Evolutionary conservation across 2,113 vertebrate genomes (phyloP).

Genomic region (Nestor notabilis): DNA sequence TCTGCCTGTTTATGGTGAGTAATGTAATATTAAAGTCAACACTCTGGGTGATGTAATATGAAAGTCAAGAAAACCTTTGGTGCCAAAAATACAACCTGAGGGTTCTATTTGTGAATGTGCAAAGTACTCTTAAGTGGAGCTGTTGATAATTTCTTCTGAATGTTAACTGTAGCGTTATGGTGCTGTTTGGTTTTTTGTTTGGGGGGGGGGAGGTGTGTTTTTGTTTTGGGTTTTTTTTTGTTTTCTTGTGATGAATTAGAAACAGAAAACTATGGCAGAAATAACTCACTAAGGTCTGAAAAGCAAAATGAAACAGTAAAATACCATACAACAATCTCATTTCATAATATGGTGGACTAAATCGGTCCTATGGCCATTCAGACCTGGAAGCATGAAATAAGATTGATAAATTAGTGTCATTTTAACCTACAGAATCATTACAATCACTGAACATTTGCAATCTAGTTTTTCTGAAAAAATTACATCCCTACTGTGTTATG

Average conservation of each 20-base stretch:
- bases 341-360: background rate
- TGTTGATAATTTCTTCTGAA: background rate
- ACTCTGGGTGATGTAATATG: background rate
- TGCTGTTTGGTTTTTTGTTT: background rate
- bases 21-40: constrained; percentile 21
- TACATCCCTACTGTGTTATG: background rate
- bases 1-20: background rate
- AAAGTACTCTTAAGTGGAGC: background rate
- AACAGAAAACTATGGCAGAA: background rate
- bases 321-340: accelerated
- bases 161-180: background rate
- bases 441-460: background rate
- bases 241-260: background rate
- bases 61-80: constrained; percentile 48
- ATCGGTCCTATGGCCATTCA: background rate
- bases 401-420: background rate
- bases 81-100: background rate
- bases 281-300: background rate
- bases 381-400: background rate
- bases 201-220: no score
- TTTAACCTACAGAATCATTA: background rate
- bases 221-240: background rate
- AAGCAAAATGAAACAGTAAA: background rate
- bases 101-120: background rate
- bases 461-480: background rate